Evolutionary conservation across 1,140 invertebrate genomes (phyloP).

Genomic region (Eumaeus atala): DNA sequence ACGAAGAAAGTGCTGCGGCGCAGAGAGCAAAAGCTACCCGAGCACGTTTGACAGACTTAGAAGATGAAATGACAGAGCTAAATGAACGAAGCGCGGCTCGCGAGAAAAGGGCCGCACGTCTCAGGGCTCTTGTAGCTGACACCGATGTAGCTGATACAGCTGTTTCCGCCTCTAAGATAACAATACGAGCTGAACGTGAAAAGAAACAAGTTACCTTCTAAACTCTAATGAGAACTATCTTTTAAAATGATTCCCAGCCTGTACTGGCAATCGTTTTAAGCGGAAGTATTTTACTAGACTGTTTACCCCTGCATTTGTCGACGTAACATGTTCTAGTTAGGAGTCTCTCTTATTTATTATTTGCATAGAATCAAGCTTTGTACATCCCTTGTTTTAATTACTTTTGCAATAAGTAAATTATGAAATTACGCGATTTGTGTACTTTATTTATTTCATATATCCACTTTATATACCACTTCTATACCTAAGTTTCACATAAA

Average conservation of each 20-base stretch:
- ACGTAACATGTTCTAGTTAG: slow-evolving; percentile 48
- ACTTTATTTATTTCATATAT: too few relatives aligned
- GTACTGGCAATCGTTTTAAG: slow-evolving; percentile 15
- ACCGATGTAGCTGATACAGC: slow-evolving; percentile 52
- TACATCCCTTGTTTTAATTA: slow-evolving; percentile 53
- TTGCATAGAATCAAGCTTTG: slow-evolving; percentile 57
- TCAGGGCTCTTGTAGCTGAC: slow-evolving; percentile 75
- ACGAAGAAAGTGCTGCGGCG: slow-evolving; percentile 56
- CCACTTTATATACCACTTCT: too few relatives aligned
- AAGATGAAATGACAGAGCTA: slow-evolving; percentile 77
- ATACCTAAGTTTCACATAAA: too few relatives aligned
- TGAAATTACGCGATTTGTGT: slow-evolving; percentile 2
- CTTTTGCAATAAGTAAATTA: slow-evolving; percentile 33
- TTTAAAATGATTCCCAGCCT: slow-evolving; percentile 13
- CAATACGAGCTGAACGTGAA: slow-evolving; percentile 54
- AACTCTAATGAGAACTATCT: slow-evolving; percentile 26
- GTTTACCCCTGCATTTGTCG: slow-evolving; percentile 57
- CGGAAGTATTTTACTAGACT: slow-evolving; percentile 50
- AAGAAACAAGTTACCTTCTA: slow-evolving; percentile 71
- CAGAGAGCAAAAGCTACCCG: slow-evolving; percentile 59
- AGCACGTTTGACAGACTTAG: slow-evolving; percentile 75
- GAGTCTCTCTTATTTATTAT: slow-evolving; percentile 55
- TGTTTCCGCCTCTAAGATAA: slow-evolving; percentile 46
- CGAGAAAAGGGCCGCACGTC: slow-evolving; percentile 74
- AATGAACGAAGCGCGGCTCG: slow-evolving; percentile 74